phyloP scores from a whole-genome alignment of 2,888 invertebrate genomes.

The Poecilobothrus nobilitatus region DNA sequence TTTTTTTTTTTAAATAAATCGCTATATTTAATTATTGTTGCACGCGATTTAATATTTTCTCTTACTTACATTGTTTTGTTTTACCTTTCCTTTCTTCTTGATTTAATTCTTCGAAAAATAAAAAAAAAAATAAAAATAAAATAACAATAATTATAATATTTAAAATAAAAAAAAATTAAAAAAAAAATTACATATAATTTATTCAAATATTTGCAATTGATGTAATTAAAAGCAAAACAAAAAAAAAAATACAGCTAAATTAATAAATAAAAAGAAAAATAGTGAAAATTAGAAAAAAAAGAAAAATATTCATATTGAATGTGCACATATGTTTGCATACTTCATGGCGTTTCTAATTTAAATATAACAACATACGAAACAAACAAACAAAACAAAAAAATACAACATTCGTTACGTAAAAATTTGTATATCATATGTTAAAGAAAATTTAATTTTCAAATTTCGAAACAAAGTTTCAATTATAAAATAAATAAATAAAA shows the following conservation, averaged over 20 bases:
- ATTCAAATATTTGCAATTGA: slow-evolving; percentile 6
- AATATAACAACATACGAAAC: neutral
- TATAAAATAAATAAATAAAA: no score
- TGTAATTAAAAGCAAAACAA: neutral
- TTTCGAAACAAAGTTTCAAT: no score
- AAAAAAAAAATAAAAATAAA: neutral
- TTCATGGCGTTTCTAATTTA: neutral
- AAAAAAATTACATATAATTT: neutral
- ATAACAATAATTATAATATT: neutral
- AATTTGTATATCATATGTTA: no score
- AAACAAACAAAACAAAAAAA: no score
- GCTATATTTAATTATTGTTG: slow-evolving; percentile 6
- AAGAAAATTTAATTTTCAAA: no score
- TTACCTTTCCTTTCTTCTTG: neutral
- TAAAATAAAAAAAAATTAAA: neutral
- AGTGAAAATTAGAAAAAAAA: neutral
- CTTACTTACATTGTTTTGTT: neutral
- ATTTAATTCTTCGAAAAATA: neutral
- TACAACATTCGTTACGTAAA: no score
- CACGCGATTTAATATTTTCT: neutral
- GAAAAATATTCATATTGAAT: no score
- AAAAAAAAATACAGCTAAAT: neutral
- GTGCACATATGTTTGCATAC: neutral
- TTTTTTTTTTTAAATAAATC: neutral
- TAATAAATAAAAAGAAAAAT: neutral